These are phyloP conservation scores for Lysandra bellargus DNA, from an alignment of 2,888 invertebrate species.

Conservation along the genomic window DNA sequence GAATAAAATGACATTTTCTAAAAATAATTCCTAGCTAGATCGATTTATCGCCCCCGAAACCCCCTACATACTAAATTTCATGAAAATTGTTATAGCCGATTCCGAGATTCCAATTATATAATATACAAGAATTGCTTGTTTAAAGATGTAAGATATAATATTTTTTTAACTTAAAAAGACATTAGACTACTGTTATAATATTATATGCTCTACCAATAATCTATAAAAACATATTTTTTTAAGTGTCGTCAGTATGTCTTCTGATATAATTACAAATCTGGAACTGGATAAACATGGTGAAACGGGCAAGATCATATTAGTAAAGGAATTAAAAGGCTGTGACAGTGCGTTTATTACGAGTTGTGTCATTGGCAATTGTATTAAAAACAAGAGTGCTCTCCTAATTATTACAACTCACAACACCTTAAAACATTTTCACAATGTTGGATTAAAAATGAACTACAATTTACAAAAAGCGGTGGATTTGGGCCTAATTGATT, in stretches of 20 bases:
- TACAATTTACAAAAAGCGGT: slow-evolving; percentile 82
- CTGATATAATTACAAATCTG: slow-evolving; percentile 82
- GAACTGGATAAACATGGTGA: slow-evolving; percentile 82
- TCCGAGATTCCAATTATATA: no score
- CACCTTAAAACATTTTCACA: slow-evolving; percentile 86
- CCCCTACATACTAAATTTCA: no score
- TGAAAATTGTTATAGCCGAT: no score
- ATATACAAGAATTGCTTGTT: no score
- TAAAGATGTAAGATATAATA: no score
- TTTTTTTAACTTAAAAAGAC: background rate
- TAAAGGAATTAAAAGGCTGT: slow-evolving; percentile 85
- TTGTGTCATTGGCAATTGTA: slow-evolving; percentile 82
- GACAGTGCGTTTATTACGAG: slow-evolving; percentile 87
- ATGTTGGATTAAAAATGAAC: slow-evolving; percentile 86
- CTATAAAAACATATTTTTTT: background rate
- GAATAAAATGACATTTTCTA: no score
- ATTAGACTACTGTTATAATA: background rate
- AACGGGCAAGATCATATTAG: slow-evolving; percentile 79
- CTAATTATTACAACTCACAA: slow-evolving; percentile 86
- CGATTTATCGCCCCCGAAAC: no score
- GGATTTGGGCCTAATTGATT: slow-evolving; percentile 58
- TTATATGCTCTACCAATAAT: background rate
- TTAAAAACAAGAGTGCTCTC: slow-evolving; percentile 80
- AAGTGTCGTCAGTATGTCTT: slow-evolving; percentile 76
- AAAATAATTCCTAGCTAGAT: no score